These are phyloP conservation scores for Spilarctia lutea DNA, from an alignment of 2,888 invertebrate genomes.

Conservation along the genomic window DNA sequence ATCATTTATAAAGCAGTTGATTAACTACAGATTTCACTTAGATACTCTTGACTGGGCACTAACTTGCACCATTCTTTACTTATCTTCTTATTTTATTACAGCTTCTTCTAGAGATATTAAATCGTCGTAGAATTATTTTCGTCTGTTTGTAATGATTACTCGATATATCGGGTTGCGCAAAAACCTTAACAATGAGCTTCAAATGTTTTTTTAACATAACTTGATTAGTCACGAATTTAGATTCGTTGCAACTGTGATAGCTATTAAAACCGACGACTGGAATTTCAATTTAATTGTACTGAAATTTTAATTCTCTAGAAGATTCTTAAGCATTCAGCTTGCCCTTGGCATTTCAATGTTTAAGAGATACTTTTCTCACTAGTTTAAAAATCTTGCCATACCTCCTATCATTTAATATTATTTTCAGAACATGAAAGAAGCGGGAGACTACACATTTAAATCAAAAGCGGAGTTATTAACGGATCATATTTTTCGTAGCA, in stretches of 20 bases:
- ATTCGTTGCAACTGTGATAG: too few relatives aligned
- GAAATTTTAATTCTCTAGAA: too few relatives aligned
- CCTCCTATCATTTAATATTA: neutral
- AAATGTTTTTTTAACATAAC: neutral
- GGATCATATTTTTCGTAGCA: constrained; percentile 10
- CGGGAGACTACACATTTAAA: constrained; percentile 53
- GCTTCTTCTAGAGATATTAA: constrained; percentile 31
- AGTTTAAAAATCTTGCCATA: too few relatives aligned
- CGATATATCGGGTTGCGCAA: neutral
- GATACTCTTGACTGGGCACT: neutral
- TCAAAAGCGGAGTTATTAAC: constrained; percentile 44
- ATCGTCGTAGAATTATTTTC: constrained; percentile 40
- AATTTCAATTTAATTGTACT: too few relatives aligned
- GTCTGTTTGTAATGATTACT: neutral
- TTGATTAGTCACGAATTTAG: too few relatives aligned
- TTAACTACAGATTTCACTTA: neutral
- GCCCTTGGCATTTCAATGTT: too few relatives aligned
- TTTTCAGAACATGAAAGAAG: constrained; percentile 27
- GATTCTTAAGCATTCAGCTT: too few relatives aligned
- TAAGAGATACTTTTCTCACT: too few relatives aligned
- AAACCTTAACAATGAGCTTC: neutral
- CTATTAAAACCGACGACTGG: too few relatives aligned
- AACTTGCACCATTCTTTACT: constrained; percentile 35
- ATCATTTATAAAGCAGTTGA: neutral
- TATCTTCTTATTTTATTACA: constrained; percentile 29